Base-by-base conservation (phyloP, 2,797 vertebrate genomes). In the Rhyacichthys aspro region DNA sequence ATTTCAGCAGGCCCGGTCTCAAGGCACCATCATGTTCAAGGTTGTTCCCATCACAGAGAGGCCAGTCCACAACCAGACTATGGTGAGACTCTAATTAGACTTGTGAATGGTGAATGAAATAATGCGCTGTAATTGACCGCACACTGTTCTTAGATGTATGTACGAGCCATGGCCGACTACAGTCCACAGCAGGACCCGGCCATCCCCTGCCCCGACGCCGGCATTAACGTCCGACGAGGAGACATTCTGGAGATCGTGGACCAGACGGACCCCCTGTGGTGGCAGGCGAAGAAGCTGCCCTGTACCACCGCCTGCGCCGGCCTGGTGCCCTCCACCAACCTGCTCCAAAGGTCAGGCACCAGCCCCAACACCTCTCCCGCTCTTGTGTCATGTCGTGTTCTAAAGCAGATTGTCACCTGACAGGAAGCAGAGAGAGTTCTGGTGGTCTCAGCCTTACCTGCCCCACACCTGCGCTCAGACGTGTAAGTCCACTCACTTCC, bases 221-320 rank as follows among this genome's bases (percentile, higher is more conserved):
- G 97, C 0, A 86, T 98, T 91, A 90, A 87, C 47, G 98, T 98
- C 84, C 90, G 78, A 52, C 96, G 91, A 68, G 96, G 97, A 0
- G 95, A 98, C 74, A 81, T 99, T 73, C 93, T 99, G 55, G 95
- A 98, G 90, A 93, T 99, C 3, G 97, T 98, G 77, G 96, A 98
- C 83, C 96, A 96, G 91, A 96, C 93, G 0, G 97, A 99, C 45
- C 63, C 86, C 36, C 85, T 95, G 76, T 98, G 97, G 97, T 99
- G 97, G 97, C 97, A 99, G 85, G 97, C 96, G 39, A 95, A 93
- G 84, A 98, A 95, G 81, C 89, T 94, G 65, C 94, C 94, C 45
- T 90, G 94, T 72, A 85, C 82, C 53, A 79, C 85, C 2, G 59
- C 88, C 53, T 98, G 96, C 5, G 97, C 96, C 0, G 96, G 96